Evolutionary conservation across 2,888 invertebrate genomes (phyloP).

Genomic region (Amaurobius ferox): DNA sequence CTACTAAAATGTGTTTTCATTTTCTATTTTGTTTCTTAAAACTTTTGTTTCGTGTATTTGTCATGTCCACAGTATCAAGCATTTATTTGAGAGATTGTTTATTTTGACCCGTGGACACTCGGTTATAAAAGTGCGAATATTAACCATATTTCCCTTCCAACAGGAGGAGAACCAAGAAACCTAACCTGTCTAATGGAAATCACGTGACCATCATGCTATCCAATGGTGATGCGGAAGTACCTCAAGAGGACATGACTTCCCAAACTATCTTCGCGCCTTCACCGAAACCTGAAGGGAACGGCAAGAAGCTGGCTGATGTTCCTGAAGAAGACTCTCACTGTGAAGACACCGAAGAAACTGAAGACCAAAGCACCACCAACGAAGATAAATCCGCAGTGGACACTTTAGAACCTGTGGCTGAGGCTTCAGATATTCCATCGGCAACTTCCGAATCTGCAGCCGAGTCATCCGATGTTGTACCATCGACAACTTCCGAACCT

Average conservation of each 20-base stretch:
- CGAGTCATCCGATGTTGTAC: background rate
- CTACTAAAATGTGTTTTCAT: too few relatives aligned
- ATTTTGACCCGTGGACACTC: too few relatives aligned
- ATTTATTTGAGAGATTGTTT: too few relatives aligned
- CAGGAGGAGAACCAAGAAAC: constrained; percentile 13
- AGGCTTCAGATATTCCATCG: background rate
- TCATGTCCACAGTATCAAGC: too few relatives aligned
- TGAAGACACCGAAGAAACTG: background rate
- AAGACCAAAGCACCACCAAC: too few relatives aligned
- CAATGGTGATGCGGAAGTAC: constrained; percentile 18
- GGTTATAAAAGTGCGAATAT: too few relatives aligned
- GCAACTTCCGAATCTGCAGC: too few relatives aligned
- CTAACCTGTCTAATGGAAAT: constrained; percentile 10
- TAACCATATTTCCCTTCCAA: background rate
- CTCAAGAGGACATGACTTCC: constrained; percentile 29
- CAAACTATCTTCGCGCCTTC: constrained; percentile 15
- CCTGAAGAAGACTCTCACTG: constrained; percentile 48
- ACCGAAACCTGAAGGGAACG: constrained; percentile 34
- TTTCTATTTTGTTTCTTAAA: too few relatives aligned
- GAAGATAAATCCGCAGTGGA: background rate
- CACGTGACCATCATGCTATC: constrained; percentile 40
- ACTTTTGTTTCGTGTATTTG: too few relatives aligned
- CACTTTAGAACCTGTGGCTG: background rate
- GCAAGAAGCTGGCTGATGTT: constrained; percentile 42
- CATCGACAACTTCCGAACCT: background rate